phyloP scores from a whole-genome alignment of 2,888 invertebrate genomes.

The Parasteatoda lunata region DNA sequence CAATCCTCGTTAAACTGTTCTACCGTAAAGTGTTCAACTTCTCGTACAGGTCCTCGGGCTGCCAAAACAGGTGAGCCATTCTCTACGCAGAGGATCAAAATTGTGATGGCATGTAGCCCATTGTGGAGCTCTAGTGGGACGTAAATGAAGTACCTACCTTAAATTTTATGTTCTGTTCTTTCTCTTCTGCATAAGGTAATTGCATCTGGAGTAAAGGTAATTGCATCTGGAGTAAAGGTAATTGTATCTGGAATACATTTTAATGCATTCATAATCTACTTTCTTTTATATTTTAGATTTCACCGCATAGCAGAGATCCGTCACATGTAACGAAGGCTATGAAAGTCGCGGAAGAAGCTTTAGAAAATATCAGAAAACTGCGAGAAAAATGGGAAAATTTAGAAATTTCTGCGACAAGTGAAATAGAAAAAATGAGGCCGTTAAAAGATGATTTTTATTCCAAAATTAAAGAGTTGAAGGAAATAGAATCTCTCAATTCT shows the following conservation, averaged over 20 bases:
- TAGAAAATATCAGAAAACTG: slow-evolving; percentile 31
- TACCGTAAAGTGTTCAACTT: no score
- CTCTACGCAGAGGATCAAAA: no score
- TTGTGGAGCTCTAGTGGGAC: no score
- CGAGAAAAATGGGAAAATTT: slow-evolving; percentile 14
- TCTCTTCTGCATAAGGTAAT: no score
- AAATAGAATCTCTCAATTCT: slow-evolving; percentile 43
- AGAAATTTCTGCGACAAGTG: slow-evolving; percentile 7
- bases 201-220: no score
- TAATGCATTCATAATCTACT: neutral
- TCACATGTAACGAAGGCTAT: slow-evolving; percentile 16
- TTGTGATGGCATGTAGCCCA: no score
- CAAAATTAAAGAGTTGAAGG: slow-evolving; percentile 46
- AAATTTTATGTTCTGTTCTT: no score
- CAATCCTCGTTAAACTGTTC: no score
- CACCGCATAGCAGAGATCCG: slow-evolving; percentile 33
- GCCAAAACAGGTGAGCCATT: no score
- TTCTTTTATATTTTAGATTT: slow-evolving; percentile 29
- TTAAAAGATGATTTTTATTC: slow-evolving; percentile 41
- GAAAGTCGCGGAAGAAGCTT: slow-evolving; percentile 46
- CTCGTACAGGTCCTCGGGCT: no score
- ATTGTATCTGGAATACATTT: neutral
- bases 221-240: neutral
- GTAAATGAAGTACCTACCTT: no score
- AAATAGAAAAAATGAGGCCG: slow-evolving; percentile 36